Evolutionary conservation across 2,797 vertebrate genomes (phyloP).

Genomic region (Poeciliopsis turneri): DNA sequence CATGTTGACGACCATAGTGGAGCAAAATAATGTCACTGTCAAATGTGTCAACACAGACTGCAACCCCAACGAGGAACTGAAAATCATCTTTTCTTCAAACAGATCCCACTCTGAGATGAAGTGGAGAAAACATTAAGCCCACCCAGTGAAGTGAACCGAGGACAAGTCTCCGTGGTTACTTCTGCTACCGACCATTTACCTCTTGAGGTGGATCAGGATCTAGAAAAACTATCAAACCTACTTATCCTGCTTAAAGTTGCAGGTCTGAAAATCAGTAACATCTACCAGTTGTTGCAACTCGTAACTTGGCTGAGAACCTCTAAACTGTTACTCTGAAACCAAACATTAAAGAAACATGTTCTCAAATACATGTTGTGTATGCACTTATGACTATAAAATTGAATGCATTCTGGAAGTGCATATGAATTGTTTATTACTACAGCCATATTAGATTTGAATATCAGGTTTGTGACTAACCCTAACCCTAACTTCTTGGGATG

Average conservation of each 20-base stretch:
- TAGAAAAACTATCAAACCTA: background rate
- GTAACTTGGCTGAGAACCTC: background rate
- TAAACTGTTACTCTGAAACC: background rate
- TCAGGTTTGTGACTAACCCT: background rate
- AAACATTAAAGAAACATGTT: background rate
- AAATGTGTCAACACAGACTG: constrained; percentile 13
- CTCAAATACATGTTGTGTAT: background rate
- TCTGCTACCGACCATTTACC: background rate
- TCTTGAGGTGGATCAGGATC: background rate
- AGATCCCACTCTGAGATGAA: background rate
- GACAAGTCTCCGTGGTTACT: background rate
- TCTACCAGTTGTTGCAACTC: background rate
- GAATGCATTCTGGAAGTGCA: background rate
- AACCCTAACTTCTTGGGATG: background rate
- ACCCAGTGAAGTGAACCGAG: background rate
- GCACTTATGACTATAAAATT: background rate
- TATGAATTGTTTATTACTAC: background rate
- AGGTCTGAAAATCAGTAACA: background rate
- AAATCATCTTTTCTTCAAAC: background rate
- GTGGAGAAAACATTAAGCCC: background rate
- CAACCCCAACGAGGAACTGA: background rate
- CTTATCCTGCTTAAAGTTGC: background rate
- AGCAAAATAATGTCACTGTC: constrained; percentile 1
- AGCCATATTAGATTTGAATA: background rate
- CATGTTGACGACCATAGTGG: background rate